phyloP scores from a whole-genome alignment of 2,797 vertebrate genomes.

The Poecilia picta region DNA sequence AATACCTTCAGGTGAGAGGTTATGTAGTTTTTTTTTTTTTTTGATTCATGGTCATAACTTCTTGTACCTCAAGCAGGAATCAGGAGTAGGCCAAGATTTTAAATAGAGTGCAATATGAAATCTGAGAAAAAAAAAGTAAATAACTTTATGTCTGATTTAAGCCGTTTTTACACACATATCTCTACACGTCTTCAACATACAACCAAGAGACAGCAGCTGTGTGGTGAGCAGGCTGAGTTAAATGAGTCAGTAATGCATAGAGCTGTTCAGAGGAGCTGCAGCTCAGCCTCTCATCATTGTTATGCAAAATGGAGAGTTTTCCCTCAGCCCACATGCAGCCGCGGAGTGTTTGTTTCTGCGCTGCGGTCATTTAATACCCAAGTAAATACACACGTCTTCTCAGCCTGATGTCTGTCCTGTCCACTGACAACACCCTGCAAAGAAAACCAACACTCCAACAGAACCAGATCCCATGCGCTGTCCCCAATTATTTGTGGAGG shows the following conservation, averaged over 20 bases:
- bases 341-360: conserved; percentile 66
- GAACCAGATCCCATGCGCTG: conserved; percentile 52
- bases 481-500: conserved; percentile 74
- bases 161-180: not conserved
- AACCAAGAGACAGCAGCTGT: not conserved
- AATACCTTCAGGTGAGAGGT: not conserved
- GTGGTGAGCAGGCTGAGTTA: not conserved
- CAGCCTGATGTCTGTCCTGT: conserved; percentile 59
- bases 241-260: not conserved
- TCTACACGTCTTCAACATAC: not conserved
- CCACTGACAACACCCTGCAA: conserved; percentile 49
- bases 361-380: conserved; percentile 64
- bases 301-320: conserved; percentile 51
- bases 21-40: not conserved
- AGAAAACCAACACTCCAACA: conserved; percentile 41
- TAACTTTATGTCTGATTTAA: not conserved
- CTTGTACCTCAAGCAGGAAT: not conserved
- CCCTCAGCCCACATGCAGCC: conserved; percentile 41
- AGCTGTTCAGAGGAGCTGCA: conserved; percentile 26
- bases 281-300: conserved; percentile 38
- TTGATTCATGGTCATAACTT: not conserved
- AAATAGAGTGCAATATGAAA: not conserved
- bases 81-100: not conserved
- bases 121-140: not conserved
- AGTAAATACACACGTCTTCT: conserved; percentile 72